Evolutionary conservation across 2,797 vertebrate species (phyloP), one percentile per base, ranked within the genome.

Genomic region (Zenarchopterus dispar): DNA sequence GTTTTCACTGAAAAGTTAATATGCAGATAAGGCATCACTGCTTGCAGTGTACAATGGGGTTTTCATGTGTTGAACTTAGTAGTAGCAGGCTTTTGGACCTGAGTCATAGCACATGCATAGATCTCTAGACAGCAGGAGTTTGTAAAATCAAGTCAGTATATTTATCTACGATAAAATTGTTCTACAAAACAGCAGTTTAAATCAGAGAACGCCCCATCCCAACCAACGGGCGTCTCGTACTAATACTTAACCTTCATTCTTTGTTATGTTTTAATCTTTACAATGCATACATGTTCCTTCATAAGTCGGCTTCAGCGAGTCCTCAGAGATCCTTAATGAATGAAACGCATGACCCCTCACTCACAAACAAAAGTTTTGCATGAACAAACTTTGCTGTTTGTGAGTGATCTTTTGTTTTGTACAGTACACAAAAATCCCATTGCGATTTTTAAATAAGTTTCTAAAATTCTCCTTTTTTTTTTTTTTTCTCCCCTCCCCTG

Each of bases 1-100:
- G 81, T 83, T 83, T 45, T 89, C 74, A 91, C 88, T 90, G 88
- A 88, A 92, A 93, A 88, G 88, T 94, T 94, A 92, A 94, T 93
- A 94, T 93, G 92, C 92, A 96, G 96, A 94, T 98, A 98, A 98
- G 97, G 97, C 97, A 96, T 97, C 95, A 96, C 96, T 97, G 97
- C 95, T 97, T 94, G 96, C 96, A 96, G 96, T 95, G 94, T 93
- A 93, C 68, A 88, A 94, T 95, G 92, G 94, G 94, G 88, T 89
- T 94, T 94, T 93, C 93, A 92, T 95, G 94, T 94, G 94, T 90
- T 92, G 93, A 93, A 95, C 92, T 93, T 91, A 91, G 89, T 91
- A 88, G 85, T 90, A 93, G 91, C 95, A 94, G 95, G 95, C 93
- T 93, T 95, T 86, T 93, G 94, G 94, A 95, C 95, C 95, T 96